Base-by-base conservation (phyloP, 2,888 invertebrate species). In the Biston stratarius region DNA sequence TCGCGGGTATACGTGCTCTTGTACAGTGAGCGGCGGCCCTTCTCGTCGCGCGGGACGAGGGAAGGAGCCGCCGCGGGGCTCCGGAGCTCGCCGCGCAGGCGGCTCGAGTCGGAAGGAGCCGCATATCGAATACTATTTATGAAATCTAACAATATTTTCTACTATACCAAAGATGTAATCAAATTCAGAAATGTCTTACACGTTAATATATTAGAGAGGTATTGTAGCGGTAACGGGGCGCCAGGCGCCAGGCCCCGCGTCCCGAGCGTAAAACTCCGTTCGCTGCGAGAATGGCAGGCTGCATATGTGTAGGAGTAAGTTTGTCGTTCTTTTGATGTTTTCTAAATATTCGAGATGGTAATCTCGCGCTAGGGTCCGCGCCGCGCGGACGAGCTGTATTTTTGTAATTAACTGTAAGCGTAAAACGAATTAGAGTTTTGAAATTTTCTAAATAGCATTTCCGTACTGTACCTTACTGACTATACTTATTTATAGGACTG, bases 101-200 rank as follows among this genome's bases (percentile, higher is more conserved):
- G 6, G 24, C 3, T 1, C 24, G 24, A 24, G 24, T 5, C 24
- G 24, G 8, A 45, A 45, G 14, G 68, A 68, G 66, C 69, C 66
- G 70, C 66, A 14, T 45, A 38, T 61, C 74, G 71, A 72, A 73
- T 73, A 69, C 57, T 72, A 70, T 74, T 69, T 69, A 71, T 71
- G 71, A 73, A 74, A 70, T 67, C 64, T 70, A 71, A 70, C 69
- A 70, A 71, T 77, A 73, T 80, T 78, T 76, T 78, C 72, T 79
- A 80, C 81, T 78, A 79, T 83, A 83, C 83, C 83, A 83, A 83
- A 83, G 83, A 83, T 83, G 81, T 79, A 77, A 81, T 81, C 80
- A 78, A 82, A 78, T 81, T 78, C 76, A 75, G 77, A 81, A 79
- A 75, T 81, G 74, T 77, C 77, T 72, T 76, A 67, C 74, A 66